These are phyloP conservation scores for Lota lota DNA, from an alignment of 2,113 vertebrate species.

Conservation along the genomic window DNA sequence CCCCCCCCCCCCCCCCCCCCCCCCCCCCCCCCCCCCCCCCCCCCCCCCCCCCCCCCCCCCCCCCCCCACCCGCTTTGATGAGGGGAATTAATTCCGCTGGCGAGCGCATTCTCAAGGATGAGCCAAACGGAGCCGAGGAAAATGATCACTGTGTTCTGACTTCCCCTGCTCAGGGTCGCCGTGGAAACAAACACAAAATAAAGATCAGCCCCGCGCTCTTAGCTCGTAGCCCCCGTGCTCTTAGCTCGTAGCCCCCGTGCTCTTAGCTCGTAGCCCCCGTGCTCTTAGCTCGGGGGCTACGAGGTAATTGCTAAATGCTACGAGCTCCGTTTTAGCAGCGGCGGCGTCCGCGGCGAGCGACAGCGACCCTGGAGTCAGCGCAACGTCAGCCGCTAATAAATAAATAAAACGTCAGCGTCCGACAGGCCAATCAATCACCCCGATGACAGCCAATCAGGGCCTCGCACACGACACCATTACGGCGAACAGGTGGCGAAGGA, in stretches of 20 bases:
- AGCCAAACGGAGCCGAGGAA: too few relatives aligned
- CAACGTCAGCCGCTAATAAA: neutral
- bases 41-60: neutral
- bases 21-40: too few relatives aligned
- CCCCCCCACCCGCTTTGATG: neutral
- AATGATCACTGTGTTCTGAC: too few relatives aligned
- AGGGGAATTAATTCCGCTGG: neutral
- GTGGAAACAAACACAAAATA: neutral
- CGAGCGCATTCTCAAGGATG: too few relatives aligned
- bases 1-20: neutral
- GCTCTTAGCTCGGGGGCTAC: too few relatives aligned
- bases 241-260: too few relatives aligned
- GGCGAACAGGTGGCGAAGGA: constrained; percentile 12
- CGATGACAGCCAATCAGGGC: constrained; percentile 20
- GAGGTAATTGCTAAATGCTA: neutral
- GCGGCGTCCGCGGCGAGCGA: neutral
- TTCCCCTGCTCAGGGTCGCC: neutral
- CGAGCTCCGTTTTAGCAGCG: neutral
- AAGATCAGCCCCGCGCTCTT: neutral
- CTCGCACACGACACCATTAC: constrained; percentile 7
- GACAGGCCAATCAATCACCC: neutral
- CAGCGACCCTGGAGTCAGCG: neutral
- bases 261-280: too few relatives aligned
- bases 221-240: too few relatives aligned
- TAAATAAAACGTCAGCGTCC: neutral